phyloP scores from a whole-genome alignment of 2,888 invertebrate genomes.

The Hymenopus coronatus region DNA sequence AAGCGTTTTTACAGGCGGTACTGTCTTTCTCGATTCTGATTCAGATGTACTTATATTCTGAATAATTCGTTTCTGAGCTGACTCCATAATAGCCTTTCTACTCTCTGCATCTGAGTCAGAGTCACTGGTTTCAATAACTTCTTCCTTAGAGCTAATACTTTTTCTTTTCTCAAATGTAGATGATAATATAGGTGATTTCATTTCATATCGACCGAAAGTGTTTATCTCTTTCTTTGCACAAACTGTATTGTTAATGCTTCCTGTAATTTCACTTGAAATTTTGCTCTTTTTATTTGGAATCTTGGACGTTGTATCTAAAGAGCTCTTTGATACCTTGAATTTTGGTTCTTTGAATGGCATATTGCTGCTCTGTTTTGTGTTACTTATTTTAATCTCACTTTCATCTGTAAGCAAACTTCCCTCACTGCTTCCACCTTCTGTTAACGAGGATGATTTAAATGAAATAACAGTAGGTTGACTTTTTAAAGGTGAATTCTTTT shows the following conservation, averaged over 20 bases:
- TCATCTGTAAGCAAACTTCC: background rate
- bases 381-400: background rate
- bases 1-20: background rate
- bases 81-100: constrained; percentile 29
- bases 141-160: background rate
- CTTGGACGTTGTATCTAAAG: background rate
- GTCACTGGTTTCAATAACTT: constrained; percentile 16
- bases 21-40: constrained; percentile 22
- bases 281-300: background rate
- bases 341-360: background rate
- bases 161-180: background rate
- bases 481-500: background rate
- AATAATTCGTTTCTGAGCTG: constrained; percentile 29
- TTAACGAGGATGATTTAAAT: background rate
- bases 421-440: background rate
- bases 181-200: background rate
- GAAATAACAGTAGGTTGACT: background rate
- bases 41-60: constrained; percentile 31
- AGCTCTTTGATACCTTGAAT: background rate
- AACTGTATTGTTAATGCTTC: background rate
- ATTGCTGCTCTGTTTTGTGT: background rate
- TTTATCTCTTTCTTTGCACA: background rate
- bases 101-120: constrained; percentile 34
- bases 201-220: background rate
- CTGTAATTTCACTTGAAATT: background rate